A percentile compares a stretch with the other conserved stretches of the same genome.
These are phyloP conservation scores for Fopius arisanus DNA, from an alignment of 1,140 invertebrate species.

Conservation along the genomic window DNA sequence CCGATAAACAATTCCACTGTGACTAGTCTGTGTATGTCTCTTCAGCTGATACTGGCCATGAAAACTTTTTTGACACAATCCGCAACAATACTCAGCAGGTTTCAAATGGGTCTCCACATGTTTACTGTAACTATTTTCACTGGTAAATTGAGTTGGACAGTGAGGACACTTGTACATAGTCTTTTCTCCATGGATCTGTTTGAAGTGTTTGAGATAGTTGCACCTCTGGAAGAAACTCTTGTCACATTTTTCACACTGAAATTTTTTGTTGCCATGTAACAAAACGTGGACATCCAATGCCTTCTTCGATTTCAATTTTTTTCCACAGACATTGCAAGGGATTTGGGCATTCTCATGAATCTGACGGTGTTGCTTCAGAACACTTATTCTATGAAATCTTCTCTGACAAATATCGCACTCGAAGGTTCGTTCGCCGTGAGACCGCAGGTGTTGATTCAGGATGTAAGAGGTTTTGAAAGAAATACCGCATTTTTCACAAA, in stretches of 20 bases:
- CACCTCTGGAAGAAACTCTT: conserved; percentile 62
- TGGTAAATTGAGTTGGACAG: conserved; percentile 38
- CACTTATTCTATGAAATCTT: conserved; percentile 62
- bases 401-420: conserved; percentile 63
- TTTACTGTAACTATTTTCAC: conserved; percentile 32
- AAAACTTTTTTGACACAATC: conserved; percentile 60
- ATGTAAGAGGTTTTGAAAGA: conserved; percentile 46
- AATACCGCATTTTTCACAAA: conserved; percentile 52
- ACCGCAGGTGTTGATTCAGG: conserved; percentile 48
- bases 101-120: conserved; percentile 34
- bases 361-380: conserved; percentile 59
- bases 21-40: conserved; percentile 57
- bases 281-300: conserved; percentile 60
- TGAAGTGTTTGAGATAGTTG: conserved; percentile 54
- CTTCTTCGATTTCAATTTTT: conserved; percentile 64
- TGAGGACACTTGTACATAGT: conserved; percentile 43
- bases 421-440: conserved; percentile 57
- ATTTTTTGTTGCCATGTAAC: conserved; percentile 51
- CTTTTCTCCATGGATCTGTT: conserved; percentile 58
- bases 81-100: conserved; percentile 35
- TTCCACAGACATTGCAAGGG: conserved; percentile 61
- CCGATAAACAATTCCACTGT: conserved; percentile 60
- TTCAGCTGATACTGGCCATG: conserved; percentile 59
- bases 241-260: conserved; percentile 62
- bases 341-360: conserved; percentile 59